A percentile compares a stretch with the other conserved stretches of the same genome.
Conservation (phyloP, 2,113 vertebrate genomes). For the Motacilla tschutschensis region DNA sequence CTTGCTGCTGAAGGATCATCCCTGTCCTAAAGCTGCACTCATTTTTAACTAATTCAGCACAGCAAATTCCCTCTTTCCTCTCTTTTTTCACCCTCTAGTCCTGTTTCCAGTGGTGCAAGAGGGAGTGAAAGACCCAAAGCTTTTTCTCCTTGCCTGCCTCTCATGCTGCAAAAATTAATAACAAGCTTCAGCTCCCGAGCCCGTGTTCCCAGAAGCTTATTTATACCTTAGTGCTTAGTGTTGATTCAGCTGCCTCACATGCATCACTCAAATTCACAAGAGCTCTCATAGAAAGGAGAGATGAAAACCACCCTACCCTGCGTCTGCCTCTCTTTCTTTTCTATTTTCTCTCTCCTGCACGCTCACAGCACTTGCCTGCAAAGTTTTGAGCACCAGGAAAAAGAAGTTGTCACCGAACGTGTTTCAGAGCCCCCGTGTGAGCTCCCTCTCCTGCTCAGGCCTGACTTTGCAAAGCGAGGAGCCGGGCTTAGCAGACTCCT, state of each 20-base stretch:
- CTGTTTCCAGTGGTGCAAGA: not conserved
- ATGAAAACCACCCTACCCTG: not conserved
- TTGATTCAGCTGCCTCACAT: constrained; percentile 39
- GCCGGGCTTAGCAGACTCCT: accelerated
- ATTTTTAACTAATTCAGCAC: not conserved
- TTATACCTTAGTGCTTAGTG: constrained; percentile 30
- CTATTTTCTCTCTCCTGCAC: not conserved
- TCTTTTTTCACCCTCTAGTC: not conserved
- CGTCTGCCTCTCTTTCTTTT: not conserved
- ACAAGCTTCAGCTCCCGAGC: not conserved
- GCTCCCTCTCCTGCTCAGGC: not conserved
- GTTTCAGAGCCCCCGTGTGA: not conserved
- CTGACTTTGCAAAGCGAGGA: not conserved
- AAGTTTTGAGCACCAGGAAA: not conserved
- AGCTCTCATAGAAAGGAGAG: not conserved
- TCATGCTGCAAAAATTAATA: not conserved
- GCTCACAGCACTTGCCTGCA: not conserved
- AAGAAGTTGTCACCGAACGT: accelerated
- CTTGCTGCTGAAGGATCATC: not conserved
- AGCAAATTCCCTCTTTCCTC: not conserved
- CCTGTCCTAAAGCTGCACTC: not conserved
- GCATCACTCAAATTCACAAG: not conserved
- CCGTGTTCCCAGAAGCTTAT: not conserved
- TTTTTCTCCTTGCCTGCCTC: not conserved
- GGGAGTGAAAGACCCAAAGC: not conserved